Conservation (phyloP, 1,140 invertebrate species). For the Reticulitermes speratus region DNA sequence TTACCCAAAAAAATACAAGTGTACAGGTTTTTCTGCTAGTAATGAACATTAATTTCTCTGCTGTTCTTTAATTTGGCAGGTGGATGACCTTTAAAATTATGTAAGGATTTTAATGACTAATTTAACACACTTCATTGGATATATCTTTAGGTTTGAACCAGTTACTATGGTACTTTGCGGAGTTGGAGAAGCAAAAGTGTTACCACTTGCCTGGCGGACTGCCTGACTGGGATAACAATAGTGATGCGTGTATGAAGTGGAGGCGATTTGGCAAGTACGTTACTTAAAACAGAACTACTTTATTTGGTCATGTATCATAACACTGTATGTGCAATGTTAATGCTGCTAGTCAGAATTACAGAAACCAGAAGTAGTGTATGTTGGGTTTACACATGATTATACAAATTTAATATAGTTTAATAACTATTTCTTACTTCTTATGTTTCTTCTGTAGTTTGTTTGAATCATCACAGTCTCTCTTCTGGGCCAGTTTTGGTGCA, state of each 20-base stretch:
- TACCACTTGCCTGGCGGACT: conserved; percentile 58
- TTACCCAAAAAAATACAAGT: too few species aligned
- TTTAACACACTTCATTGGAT: too few species aligned
- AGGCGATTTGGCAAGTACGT: conserved; percentile 61
- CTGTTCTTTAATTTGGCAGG: too few species aligned
- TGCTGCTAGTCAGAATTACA: too few species aligned
- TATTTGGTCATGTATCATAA: too few species aligned
- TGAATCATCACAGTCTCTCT: conserved; percentile 84
- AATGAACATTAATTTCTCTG: too few species aligned
- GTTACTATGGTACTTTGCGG: conserved; percentile 87
- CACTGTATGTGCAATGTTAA: too few species aligned
- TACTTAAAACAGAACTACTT: background rate
- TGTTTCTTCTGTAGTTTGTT: conserved; percentile 67
- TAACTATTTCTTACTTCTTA: background rate
- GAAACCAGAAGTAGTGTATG: too few species aligned
- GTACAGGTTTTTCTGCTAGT: too few species aligned
- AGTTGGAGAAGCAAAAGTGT: conserved; percentile 75
- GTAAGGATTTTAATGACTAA: too few species aligned
- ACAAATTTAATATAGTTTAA: background rate
- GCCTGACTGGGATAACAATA: conserved; percentile 63
- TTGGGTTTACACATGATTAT: too few species aligned
- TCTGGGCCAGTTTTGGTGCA: conserved; percentile 87
- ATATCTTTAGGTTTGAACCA: conserved; percentile 69
- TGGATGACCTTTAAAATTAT: too few species aligned
- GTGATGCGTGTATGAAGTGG: conserved; percentile 77